Evolutionary conservation across 2,888 invertebrate species (phyloP).

Genomic region (Vanessa cardui): DNA sequence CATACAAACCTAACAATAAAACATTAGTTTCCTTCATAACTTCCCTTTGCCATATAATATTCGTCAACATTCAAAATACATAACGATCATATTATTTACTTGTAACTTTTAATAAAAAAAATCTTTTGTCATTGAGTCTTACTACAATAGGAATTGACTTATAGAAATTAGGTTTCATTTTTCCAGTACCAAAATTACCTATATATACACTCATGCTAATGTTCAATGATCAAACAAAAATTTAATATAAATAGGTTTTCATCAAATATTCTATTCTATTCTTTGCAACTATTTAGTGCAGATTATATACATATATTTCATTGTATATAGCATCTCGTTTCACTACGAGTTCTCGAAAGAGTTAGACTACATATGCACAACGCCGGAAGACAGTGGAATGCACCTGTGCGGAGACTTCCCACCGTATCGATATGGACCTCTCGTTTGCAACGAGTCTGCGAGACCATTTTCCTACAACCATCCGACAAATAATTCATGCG

Average conservation of each 20-base stretch:
- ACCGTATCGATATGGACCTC: conserved; percentile 87
- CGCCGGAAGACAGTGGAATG: conserved; percentile 97
- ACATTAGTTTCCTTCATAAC: background rate
- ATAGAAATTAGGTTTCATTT: conserved; percentile 17
- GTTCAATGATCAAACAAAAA: background rate
- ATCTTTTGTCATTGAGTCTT: conserved; percentile 9
- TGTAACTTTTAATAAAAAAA: conserved; percentile 9
- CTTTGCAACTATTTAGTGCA: background rate
- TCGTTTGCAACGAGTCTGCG: conserved; percentile 90
- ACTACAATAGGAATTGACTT: conserved; percentile 15
- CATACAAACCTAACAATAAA: background rate
- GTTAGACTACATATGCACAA: conserved; percentile 98
- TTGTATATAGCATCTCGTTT: conserved; percentile 84
- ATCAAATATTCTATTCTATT: background rate
- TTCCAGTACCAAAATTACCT: conserved; percentile 10
- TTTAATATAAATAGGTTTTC: background rate
- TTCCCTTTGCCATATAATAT: background rate
- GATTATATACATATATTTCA: conserved; percentile 16
- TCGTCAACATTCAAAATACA: background rate
- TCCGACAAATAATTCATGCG: conserved; percentile 90
- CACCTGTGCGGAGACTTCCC: conserved; percentile 94
- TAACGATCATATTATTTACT: conserved; percentile 1
- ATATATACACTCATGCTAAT: background rate
- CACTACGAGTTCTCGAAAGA: conserved; percentile 95
- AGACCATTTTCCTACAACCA: conserved; percentile 83